Evolutionary conservation across 2,113 vertebrate genomes (phyloP).

Genomic region (Cynocephalus volans): DNA sequence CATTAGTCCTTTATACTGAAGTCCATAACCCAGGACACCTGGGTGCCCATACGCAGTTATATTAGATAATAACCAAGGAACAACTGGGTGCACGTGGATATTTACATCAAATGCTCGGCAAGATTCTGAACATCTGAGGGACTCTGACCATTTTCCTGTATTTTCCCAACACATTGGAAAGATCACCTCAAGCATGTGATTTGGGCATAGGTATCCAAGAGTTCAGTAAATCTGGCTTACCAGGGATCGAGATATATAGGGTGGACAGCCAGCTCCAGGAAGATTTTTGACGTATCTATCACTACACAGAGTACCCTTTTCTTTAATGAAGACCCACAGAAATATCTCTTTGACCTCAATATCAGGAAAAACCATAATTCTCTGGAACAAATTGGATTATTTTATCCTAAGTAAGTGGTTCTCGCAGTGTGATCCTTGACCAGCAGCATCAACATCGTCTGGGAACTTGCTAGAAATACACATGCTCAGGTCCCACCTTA

Average conservation of each 20-base stretch:
- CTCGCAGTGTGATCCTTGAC: not conserved
- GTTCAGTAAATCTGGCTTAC: not conserved
- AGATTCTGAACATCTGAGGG: too few species aligned
- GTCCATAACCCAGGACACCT: too few species aligned
- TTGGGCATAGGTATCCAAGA: not conserved
- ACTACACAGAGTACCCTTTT: not conserved
- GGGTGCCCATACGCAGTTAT: too few species aligned
- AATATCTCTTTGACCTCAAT: not conserved
- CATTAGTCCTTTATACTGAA: too few species aligned
- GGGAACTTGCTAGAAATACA: not conserved
- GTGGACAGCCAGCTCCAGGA: not conserved
- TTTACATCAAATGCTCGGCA: too few species aligned
- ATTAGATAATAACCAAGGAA: too few species aligned
- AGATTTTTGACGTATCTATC: not conserved
- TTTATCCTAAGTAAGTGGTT: not conserved
- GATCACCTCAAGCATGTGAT: not conserved
- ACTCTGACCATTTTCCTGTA: too few species aligned
- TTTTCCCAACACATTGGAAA: not conserved
- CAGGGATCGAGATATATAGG: not conserved
- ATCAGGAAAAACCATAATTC: not conserved
- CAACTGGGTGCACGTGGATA: too few species aligned
- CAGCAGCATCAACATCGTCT: not conserved
- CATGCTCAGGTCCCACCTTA: not conserved
- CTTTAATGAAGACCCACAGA: constrained; percentile 27
- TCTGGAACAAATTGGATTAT: constrained; percentile 28